phyloP scores from a whole-genome alignment of 2,797 vertebrate genomes.

The Petrocephalus sullivani region DNA sequence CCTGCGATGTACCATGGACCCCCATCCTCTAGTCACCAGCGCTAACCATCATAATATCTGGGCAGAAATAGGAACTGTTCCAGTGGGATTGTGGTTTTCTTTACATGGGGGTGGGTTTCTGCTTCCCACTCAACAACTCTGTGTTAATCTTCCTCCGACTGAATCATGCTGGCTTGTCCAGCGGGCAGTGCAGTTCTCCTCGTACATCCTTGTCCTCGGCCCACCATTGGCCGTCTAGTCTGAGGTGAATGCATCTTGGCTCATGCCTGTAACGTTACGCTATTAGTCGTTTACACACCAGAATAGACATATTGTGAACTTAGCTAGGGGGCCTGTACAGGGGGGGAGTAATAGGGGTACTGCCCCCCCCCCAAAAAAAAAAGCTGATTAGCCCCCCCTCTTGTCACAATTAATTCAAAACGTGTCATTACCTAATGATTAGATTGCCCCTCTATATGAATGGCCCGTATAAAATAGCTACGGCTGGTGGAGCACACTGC shows the following conservation, averaged over 20 bases:
- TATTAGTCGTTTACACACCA: not conserved
- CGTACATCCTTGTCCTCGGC: constrained; percentile 19
- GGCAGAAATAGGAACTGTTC: not conserved
- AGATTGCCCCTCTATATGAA: not conserved
- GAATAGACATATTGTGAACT: not conserved
- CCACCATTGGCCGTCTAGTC: constrained; percentile 33
- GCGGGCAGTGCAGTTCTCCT: constrained; percentile 38
- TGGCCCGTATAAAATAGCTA: not conserved
- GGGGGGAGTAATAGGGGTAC: not conserved
- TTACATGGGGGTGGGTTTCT: not conserved
- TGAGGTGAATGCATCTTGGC: constrained; percentile 37
- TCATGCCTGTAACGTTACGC: not conserved
- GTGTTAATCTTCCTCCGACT: constrained; percentile 43
- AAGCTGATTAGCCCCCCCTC: not conserved
- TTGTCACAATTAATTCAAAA: not conserved
- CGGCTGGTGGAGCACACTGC: not conserved
- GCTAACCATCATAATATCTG: constrained; percentile 5
- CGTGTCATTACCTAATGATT: not conserved
- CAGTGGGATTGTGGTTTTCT: constrained; percentile 13
- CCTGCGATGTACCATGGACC: not conserved
- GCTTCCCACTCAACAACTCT: constrained; percentile 38
- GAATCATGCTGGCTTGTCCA: constrained; percentile 46
- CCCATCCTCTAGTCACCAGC: not conserved
- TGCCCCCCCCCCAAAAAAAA: not conserved
- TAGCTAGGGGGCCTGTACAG: not conserved